phyloP scores from a whole-genome alignment of 2,113 vertebrate genomes.

The Solenodon paradoxus region DNA sequence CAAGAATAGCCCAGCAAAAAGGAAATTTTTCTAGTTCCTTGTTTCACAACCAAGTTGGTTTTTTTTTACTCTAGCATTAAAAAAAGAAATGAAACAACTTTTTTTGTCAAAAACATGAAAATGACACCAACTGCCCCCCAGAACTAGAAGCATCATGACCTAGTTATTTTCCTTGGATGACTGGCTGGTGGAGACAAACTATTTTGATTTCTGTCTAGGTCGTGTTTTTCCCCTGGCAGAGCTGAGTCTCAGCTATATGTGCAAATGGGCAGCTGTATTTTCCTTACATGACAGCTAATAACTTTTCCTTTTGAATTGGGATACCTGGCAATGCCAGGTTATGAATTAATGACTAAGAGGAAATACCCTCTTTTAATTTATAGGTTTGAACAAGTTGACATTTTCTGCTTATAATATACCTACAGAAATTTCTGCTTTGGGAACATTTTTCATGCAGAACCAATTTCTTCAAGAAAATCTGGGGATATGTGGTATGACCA shows the following conservation, averaged over 20 bases:
- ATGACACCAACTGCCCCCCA: background rate
- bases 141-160: background rate
- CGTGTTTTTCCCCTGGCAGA: background rate
- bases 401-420: background rate
- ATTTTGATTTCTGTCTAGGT: background rate
- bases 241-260: background rate
- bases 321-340: background rate
- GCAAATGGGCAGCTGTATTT: background rate
- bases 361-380: background rate
- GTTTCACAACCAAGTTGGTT: background rate
- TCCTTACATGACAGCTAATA: background rate
- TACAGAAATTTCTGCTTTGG: background rate
- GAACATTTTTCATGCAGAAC: background rate
- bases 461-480: background rate
- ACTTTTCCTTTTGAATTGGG: background rate
- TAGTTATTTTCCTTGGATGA: background rate
- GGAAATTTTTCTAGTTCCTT: too few relatives aligned
- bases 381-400: background rate
- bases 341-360: background rate
- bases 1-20: too few relatives aligned
- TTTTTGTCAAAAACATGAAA: background rate
- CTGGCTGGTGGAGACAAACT: background rate
- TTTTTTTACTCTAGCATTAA: background rate
- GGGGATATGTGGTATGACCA: background rate
- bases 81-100: background rate